Evolutionary conservation across 2,797 vertebrate genomes (phyloP).

Genomic region (Uromys caudimaculatus): DNA sequence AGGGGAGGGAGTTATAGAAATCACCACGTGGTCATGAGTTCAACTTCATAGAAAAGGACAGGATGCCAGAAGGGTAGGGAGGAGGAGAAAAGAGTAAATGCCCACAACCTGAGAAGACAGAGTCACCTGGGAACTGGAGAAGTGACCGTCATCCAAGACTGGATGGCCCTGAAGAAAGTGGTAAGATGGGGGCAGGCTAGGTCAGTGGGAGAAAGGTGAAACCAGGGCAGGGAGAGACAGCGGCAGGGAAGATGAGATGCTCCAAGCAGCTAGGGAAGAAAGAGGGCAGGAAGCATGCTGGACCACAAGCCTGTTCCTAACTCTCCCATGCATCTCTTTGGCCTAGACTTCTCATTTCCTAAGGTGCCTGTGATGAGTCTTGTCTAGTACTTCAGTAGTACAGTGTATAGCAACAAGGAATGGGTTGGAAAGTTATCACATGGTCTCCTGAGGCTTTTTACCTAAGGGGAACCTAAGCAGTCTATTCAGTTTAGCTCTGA

Average conservation of each 20-base stretch:
- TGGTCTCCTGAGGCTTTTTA: not conserved
- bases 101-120: constrained; percentile 6
- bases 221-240: not conserved
- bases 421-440: constrained; percentile 1
- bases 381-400: not conserved
- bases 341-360: constrained; percentile 10
- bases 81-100: not conserved
- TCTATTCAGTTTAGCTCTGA: not conserved
- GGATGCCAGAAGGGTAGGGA: not conserved
- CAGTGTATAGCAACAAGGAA: not conserved
- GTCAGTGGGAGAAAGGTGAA: constrained; percentile 9
- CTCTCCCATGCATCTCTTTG: not conserved
- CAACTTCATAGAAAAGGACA: not conserved
- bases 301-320: not conserved
- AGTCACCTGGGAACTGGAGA: not conserved
- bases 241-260: not conserved
- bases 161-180: not conserved
- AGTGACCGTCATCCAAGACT: not conserved
- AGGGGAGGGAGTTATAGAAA: not conserved
- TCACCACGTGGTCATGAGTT: not conserved
- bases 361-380: not conserved
- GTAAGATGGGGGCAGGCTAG: not conserved
- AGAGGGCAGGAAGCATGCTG: not conserved
- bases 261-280: not conserved
- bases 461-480: not conserved